phyloP scores from a whole-genome alignment of 2,113 vertebrate species.

The Macheiramphus alcinus region DNA sequence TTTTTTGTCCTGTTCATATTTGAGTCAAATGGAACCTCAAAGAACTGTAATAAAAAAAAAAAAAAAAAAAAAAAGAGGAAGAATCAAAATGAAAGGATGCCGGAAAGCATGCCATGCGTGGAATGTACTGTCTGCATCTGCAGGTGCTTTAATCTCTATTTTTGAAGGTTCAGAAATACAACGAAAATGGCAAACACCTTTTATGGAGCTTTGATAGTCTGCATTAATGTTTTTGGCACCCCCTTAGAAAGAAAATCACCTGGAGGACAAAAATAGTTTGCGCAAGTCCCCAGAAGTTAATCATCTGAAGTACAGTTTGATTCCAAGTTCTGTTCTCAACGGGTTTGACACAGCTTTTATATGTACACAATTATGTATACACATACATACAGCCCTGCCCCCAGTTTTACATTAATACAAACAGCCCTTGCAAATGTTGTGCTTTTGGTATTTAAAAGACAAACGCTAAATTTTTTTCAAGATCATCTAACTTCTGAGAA shows the following conservation, averaged over 20 bases:
- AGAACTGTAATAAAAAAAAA: slow-evolving; percentile 83
- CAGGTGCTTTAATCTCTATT: slow-evolving; percentile 19
- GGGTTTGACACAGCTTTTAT: background rate
- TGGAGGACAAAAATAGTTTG: slow-evolving; percentile 12
- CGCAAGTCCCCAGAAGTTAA: background rate
- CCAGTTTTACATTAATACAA: background rate
- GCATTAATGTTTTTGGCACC: background rate
- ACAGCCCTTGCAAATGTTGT: background rate
- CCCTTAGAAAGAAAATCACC: slow-evolving; percentile 18
- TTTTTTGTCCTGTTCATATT: slow-evolving; percentile 99
- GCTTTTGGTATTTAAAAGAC: background rate
- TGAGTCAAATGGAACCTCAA: slow-evolving; percentile 97
- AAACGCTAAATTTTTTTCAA: background rate
- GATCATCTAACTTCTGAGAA: background rate
- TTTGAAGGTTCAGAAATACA: slow-evolving; percentile 4
- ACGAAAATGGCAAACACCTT: background rate
- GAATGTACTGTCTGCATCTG: background rate
- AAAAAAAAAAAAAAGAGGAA: background rate
- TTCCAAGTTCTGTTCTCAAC: background rate
- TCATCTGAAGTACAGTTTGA: background rate
- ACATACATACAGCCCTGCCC: background rate
- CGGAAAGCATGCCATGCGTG: background rate
- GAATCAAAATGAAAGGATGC: slow-evolving; percentile 37
- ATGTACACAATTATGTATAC: fast-evolving
- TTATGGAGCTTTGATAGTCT: slow-evolving; percentile 23